Evolutionary conservation across 2,797 vertebrate species (phyloP), one percentile per base, ranked within the genome.

Genomic region (Pampus argenteus): DNA sequence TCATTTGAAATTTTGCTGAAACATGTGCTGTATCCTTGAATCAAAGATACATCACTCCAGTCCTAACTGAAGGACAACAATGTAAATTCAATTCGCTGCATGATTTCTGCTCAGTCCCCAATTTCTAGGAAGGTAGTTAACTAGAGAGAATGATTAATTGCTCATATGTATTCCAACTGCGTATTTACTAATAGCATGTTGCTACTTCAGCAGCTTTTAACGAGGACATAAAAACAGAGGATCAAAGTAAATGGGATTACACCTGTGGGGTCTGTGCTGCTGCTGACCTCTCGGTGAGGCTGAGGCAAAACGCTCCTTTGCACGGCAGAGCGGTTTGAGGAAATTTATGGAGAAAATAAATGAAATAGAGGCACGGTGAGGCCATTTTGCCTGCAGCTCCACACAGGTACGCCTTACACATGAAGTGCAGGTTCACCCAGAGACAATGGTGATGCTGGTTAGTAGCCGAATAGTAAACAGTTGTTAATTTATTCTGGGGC

Each of bases 181-280:
- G 56, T 89, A 85, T 89, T 88, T 88, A 86, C 81, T 88, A 78
- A 91, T 86, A 88, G 66, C 26, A 5, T 66, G 73, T 52, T 86
- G 81, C 89, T 85, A 80, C 79, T 78, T 86, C 88, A 90, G 90
- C 91, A 90, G 85, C 74, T 88, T 91, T 93, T 91, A 91, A 91
- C 85, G 76, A 90, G 80, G 74, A 61, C 82, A 91, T 90, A 91
- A 91, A 92, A 92, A 63, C 68, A 57, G 76, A 66, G 72, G 66
- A 90, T 84, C 79, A 77, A 65, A 78, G 76, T 82, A 88, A 90
- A 92, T 89, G 78, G 85, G 75, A 89, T 88, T 88, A 90, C 82
- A 91, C 89, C 89, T 92, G 82, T 74, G 74, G 76, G 88, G 83
- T 59, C 59, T 17, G 74, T 31, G 79, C 80, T 18, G 63, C 74